Conservation (phyloP, 2,113 vertebrate genomes). For the Alligator sinensis region DNA sequence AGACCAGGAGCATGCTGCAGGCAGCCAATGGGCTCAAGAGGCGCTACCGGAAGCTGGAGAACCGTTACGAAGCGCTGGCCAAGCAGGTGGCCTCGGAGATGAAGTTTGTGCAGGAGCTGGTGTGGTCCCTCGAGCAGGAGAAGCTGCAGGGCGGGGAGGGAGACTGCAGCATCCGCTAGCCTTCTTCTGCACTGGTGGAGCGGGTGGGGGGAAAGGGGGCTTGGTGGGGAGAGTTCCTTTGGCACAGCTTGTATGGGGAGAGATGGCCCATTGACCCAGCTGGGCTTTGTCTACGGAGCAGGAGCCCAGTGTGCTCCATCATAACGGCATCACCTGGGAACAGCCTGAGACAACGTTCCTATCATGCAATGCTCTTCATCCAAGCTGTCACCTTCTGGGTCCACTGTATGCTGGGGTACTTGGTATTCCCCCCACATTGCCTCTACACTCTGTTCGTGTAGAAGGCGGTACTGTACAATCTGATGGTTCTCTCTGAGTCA, state of each 20-base stretch:
- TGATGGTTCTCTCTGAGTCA: too few species aligned
- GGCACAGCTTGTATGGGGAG: not conserved
- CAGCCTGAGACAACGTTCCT: not conserved
- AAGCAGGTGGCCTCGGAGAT: slow-evolving; percentile 93
- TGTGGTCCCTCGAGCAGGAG: slow-evolving; percentile 86
- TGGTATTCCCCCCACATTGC: not conserved
- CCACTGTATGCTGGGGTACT: not conserved
- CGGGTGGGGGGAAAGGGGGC: fast-evolving
- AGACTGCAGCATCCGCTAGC: slow-evolving; percentile 82
- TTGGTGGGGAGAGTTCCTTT: not conserved
- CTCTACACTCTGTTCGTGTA: too few species aligned
- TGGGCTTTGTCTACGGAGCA: too few species aligned
- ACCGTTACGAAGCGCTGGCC: slow-evolving; percentile 90
- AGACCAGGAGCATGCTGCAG: slow-evolving; percentile 83
- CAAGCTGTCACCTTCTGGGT: too few species aligned
- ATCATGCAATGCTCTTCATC: not conserved
- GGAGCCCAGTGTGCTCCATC: not conserved
- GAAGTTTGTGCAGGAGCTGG: slow-evolving; percentile 94
- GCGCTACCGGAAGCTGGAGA: slow-evolving; percentile 91
- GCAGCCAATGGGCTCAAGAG: slow-evolving; percentile 88
- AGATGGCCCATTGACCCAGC: too few species aligned
- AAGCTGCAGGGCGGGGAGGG: slow-evolving; percentile 73
- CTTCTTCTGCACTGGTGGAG: fast-evolving
- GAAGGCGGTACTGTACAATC: not conserved
- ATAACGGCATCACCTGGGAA: too few species aligned